phyloP scores from a whole-genome alignment of 1,140 invertebrate genomes.

The Hylaeus anthracinus region DNA sequence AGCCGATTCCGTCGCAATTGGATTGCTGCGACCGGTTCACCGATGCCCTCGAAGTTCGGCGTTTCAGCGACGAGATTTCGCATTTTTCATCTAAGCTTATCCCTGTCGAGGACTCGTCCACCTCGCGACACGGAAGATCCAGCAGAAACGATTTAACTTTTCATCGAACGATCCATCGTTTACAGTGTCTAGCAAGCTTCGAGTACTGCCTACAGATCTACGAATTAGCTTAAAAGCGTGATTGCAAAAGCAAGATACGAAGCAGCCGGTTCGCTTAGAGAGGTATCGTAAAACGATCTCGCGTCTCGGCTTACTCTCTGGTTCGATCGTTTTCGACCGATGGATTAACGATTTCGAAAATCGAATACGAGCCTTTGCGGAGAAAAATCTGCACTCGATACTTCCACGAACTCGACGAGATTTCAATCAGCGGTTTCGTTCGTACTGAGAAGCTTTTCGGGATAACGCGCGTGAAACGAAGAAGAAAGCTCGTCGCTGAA shows the following conservation, averaged over 20 bases:
- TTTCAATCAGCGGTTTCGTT: too few species aligned
- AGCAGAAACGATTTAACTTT: too few species aligned
- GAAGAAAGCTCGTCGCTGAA: background rate
- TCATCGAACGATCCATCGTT: too few species aligned
- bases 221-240: slow-evolving; percentile 32
- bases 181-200: too few species aligned
- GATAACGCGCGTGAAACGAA: background rate
- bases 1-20: slow-evolving; percentile 9
- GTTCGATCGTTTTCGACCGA: slow-evolving; percentile 19
- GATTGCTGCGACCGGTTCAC: background rate
- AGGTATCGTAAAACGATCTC: slow-evolving; percentile 47
- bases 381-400: background rate
- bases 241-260: slow-evolving; percentile 50
- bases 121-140: too few species aligned
- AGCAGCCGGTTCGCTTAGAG: slow-evolving; percentile 26
- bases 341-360: slow-evolving; percentile 41
- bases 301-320: slow-evolving; percentile 18
- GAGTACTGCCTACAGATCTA: background rate
- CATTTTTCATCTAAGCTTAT: too few species aligned
- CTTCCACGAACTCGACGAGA: background rate
- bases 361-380: slow-evolving; percentile 14
- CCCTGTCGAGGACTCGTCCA: too few species aligned
- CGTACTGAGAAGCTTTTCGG: too few species aligned
- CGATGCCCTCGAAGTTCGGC: background rate
- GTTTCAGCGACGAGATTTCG: background rate